Evolutionary conservation across 2,888 invertebrate genomes (phyloP), one percentile per base, ranked within the genome.

Genomic region (Harpalus rubripes): DNA sequence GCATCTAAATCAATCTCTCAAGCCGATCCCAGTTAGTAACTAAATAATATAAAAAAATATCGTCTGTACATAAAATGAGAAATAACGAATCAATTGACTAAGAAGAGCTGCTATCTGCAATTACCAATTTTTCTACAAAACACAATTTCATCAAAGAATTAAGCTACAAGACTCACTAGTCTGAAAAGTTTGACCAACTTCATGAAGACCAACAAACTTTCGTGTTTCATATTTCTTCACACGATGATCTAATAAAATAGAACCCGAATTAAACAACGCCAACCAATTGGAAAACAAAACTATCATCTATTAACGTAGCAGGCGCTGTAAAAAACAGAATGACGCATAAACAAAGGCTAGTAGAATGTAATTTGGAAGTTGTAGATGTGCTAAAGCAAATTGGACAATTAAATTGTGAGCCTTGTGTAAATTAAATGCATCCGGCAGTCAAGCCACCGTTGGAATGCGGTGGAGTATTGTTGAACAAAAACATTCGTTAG

Each of bases 311-410:
- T 74, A 74, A 18, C 41, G 41, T 12, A 74, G 72, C 41, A 44
- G 32, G 15, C 68, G 26, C 32, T 32, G 68, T 63, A 76, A 76
- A 76, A 58, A 78, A 78, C 8, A 32, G 58, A 78, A 78, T 78
- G 59, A 78, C 78, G 78, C 78, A 78, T 78, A 78, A 78, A 78
- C 78, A 78, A 78, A 26, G 78, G 78, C 16, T 78, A 78, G 78
- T 78, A 78, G 78, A 78, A 58, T 78, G 59, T 78, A 78, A 78
- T 78, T 78, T 78, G 56, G 78, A 78, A 58, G 72, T 74, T 74
- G 72, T 74, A 74, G 72, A 74, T 74, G 72, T 74, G 72, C 72
- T 74, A 74, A 72, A 74, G 72, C 72, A 74, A 74, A 74, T 74
- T 74, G 72, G 72, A 74, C 72, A 74, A 74, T 74, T 74, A 74